A percentile compares a stretch with the other conserved stretches of the same genome.
These are phyloP conservation scores for Ganaspis brasiliensis DNA, from an alignment of 2,888 invertebrate genomes.

Conservation along the genomic window DNA sequence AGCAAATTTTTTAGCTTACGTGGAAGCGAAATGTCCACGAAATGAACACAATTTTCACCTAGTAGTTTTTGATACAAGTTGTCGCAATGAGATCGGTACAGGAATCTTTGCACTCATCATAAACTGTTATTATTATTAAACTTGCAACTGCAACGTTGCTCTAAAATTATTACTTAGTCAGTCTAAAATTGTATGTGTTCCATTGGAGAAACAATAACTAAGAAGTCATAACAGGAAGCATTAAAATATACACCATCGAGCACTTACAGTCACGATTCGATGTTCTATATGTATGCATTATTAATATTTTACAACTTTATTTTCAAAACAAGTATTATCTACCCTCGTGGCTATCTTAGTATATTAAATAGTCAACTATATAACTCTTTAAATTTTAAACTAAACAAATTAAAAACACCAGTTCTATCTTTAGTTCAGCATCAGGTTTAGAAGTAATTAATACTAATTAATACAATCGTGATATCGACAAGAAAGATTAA, in stretches of 20 bases:
- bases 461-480: too few relatives aligned
- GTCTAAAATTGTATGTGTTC: conserved; percentile 62
- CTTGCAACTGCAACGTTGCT: conserved; percentile 17
- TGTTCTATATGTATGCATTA: conserved; percentile 19
- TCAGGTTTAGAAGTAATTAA: too few relatives aligned
- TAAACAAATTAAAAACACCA: too few relatives aligned
- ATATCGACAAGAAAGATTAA: too few relatives aligned
- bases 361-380: too few relatives aligned
- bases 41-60: too few relatives aligned
- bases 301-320: conserved; percentile 8
- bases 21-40: too few relatives aligned
- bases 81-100: background rate
- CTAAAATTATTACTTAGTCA: conserved; percentile 24
- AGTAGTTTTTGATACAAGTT: background rate
- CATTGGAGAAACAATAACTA: conserved; percentile 72
- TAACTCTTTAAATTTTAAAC: too few relatives aligned
- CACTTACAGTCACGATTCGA: conserved; percentile 43
- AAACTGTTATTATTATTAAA: conserved; percentile 36
- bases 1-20: too few relatives aligned
- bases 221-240: conserved; percentile 58
- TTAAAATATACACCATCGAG: conserved; percentile 56
- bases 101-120: background rate
- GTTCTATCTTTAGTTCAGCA: too few relatives aligned
- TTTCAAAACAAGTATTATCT: conserved; percentile 3
- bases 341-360: background rate